A percentile compares a stretch with the other conserved stretches of the same genome.
Evolutionary conservation across 2,113 vertebrate species (phyloP).

Genomic region (Python bivittatus): DNA sequence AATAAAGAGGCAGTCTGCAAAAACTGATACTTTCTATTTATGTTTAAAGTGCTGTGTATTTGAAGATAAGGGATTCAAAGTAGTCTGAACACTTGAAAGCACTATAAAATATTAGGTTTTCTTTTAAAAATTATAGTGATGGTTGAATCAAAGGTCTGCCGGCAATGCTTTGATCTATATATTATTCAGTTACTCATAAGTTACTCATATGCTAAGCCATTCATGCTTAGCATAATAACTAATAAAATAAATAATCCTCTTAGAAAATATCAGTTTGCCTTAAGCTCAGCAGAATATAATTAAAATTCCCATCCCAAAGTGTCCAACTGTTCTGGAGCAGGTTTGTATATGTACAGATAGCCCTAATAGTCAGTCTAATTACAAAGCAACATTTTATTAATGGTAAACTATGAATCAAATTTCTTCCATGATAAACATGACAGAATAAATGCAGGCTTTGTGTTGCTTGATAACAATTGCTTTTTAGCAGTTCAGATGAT

Average conservation of each 20-base stretch:
- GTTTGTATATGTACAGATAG: not conserved
- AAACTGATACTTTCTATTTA: not conserved
- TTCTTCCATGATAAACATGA: not conserved
- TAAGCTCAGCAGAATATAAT: conserved; percentile 34
- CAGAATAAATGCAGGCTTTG: conserved; percentile 1
- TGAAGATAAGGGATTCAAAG: not conserved
- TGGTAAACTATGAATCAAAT: not conserved
- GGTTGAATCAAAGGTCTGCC: conserved; percentile 15
- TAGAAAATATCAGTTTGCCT: conserved; percentile 30
- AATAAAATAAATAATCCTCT: not conserved
- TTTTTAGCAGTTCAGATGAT: not conserved
- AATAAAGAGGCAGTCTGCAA: not conserved
- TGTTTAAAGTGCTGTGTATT: not conserved
- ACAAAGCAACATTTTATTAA: not conserved
- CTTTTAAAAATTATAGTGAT: conserved; percentile 35
- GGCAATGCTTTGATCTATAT: not conserved
- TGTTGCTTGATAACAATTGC: not conserved
- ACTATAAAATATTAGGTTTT: conserved; percentile 9
- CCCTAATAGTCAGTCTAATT: not conserved
- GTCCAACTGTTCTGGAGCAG: not conserved
- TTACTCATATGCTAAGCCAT: not conserved
- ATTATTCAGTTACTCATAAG: not conserved
- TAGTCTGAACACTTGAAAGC: not conserved
- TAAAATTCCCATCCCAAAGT: conserved; percentile 42
- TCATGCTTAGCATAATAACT: not conserved